Conservation (phyloP, 92 coral and sea anemone genomes). For the Phenganax stokvisi region DNA sequence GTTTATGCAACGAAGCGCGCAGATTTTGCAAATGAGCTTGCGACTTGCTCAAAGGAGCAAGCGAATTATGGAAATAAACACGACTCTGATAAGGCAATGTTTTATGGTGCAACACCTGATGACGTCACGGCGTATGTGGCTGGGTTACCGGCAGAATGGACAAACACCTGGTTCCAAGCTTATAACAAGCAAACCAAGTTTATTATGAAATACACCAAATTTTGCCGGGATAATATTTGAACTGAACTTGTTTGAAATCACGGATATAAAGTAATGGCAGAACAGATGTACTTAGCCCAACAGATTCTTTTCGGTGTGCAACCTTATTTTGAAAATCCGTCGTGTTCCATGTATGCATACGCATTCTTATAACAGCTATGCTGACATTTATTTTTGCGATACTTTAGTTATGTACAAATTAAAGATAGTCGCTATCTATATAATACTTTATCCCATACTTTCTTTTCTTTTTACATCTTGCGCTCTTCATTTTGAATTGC, state of each 20-base stretch:
- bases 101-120: slow-evolving; percentile 15
- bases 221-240: slow-evolving; percentile 3
- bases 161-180: slow-evolving; percentile 57
- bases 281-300: too few species aligned
- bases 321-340: too few species aligned
- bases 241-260: background rate
- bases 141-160: slow-evolving; percentile 50
- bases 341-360: too few species aligned
- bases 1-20: background rate
- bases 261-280: too few species aligned
- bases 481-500: background rate
- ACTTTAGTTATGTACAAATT: too few species aligned
- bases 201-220: slow-evolving; percentile 35
- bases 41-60: background rate
- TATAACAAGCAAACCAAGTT: slow-evolving; percentile 51
- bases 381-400: too few species aligned
- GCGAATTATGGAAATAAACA: background rate
- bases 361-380: too few species aligned
- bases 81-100: background rate
- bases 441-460: background rate
- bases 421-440: too few species aligned
- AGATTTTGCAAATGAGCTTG: background rate
- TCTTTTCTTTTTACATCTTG: background rate
- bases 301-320: too few species aligned
- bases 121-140: slow-evolving; percentile 9